These are phyloP conservation scores for Popillia japonica DNA, from an alignment of 1,140 invertebrate species.

Conservation along the genomic window DNA sequence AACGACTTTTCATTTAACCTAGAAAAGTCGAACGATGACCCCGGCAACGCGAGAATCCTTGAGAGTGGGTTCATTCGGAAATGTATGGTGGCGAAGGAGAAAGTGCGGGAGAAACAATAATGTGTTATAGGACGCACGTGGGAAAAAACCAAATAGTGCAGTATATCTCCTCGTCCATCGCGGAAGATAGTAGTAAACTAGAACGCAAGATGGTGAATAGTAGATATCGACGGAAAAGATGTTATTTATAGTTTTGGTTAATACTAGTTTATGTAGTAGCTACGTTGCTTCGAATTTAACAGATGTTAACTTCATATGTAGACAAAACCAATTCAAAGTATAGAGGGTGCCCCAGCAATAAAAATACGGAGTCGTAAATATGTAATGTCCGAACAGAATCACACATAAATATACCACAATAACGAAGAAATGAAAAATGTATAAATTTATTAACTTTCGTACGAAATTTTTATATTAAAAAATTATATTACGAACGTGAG, in stretches of 20 bases:
- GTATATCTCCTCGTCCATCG: neutral
- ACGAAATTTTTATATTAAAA: too few relatives aligned
- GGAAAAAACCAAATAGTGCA: constrained; percentile 5
- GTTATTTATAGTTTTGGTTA: constrained; percentile 1
- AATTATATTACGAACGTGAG: too few relatives aligned
- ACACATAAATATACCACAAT: too few relatives aligned
- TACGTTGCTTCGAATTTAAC: too few relatives aligned
- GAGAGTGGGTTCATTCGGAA: neutral
- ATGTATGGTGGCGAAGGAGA: neutral
- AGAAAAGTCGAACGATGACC: constrained; percentile 31
- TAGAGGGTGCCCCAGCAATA: too few relatives aligned
- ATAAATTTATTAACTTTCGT: too few relatives aligned
- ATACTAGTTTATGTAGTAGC: neutral
- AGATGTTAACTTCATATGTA: too few relatives aligned
- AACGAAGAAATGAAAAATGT: too few relatives aligned
- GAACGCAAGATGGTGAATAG: neutral
- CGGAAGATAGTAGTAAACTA: neutral
- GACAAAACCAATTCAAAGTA: too few relatives aligned
- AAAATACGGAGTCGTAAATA: too few relatives aligned
- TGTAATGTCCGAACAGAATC: too few relatives aligned
- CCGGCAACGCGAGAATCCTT: constrained; percentile 25
- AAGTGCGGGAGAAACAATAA: constrained; percentile 10
- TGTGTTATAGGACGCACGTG: constrained; percentile 22
- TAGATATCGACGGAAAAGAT: neutral
- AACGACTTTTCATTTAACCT: constrained; percentile 26